Percentiles rank a stretch among this genome's conserved stretches.
Conservation (phyloP, 2,113 vertebrate genomes). For the Anolis sagrei region DNA sequence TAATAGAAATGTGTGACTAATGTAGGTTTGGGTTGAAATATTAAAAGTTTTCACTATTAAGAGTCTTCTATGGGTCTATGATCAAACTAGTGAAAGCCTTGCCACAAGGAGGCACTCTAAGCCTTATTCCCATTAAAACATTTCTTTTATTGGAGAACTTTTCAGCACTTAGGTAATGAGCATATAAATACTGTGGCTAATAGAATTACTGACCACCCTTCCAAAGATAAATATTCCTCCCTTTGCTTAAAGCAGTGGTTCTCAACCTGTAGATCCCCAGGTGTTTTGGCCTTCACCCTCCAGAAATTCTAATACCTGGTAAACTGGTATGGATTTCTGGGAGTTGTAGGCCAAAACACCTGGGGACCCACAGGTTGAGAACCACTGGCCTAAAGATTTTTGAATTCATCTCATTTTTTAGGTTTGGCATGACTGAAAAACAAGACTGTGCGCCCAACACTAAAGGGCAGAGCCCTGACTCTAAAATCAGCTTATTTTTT, state of each 20-base stretch:
- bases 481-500: background rate
- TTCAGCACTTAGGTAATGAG: too few species aligned
- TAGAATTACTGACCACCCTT: background rate
- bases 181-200: background rate
- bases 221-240: background rate
- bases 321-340: too few species aligned
- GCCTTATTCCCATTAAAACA: background rate
- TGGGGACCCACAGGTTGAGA: too few species aligned
- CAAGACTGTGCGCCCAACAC: background rate
- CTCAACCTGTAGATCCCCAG: too few species aligned
- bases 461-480: background rate
- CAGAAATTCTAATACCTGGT: too few species aligned
- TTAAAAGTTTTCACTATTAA: background rate
- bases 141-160: background rate
- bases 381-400: background rate
- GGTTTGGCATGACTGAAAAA: background rate
- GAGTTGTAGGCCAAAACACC: too few species aligned
- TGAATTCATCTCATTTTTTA: slow-evolving; percentile 4
- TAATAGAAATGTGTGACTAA: too few species aligned
- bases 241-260: too few species aligned
- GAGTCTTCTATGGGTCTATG: background rate
- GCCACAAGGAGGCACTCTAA: background rate
- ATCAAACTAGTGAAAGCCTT: too few species aligned
- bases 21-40: background rate
- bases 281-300: too few species aligned